Evolutionary conservation across 2,888 invertebrate genomes (phyloP), one percentile per base, ranked within the genome.

Genomic region (Seira ritae): DNA sequence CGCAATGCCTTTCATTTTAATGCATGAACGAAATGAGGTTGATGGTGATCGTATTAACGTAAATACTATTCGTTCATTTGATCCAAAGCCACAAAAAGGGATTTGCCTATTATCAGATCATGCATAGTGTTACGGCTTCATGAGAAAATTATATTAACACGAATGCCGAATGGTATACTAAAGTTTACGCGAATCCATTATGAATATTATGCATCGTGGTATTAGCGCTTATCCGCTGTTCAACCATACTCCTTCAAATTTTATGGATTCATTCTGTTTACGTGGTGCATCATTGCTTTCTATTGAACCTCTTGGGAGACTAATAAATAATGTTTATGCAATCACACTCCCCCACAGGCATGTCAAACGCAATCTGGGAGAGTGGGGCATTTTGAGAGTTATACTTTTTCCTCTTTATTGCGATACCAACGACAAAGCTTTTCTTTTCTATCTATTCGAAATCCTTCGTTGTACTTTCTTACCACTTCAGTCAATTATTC

Each of bases 401-500:
- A n/a, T n/a, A n/a, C n/a, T n/a, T n/a, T n/a, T n/a, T n/a, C n/a
- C n/a, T n/a, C n/a, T n/a, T n/a, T n/a, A n/a, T n/a, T n/a, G n/a
- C n/a, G n/a, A n/a, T n/a, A n/a, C n/a, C n/a, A n/a, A n/a, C n/a
- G n/a, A n/a, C n/a, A n/a, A n/a, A n/a, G n/a, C n/a, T n/a, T n/a
- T n/a, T n/a, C n/a, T n/a, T n/a, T n/a, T n/a, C n/a, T 42, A 42
- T 42, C 4, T 42, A 42, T 42, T 42, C 12, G 60, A 15, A 60
- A 3, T n/a, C 60, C 17, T 60, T 60, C 60, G 60, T 60, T n/a
- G 3, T 17, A 6, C n/a, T 15, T 17, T 60, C n/a, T n/a, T n/a
- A 60, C 3, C 60, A 60, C 60, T 60, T n/a, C 10, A 60, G 60
- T 60, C 60, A 60, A 60, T 60, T n/a, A 60, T 60, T 60, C 60